Evolutionary conservation across 2,888 invertebrate species (phyloP).

Genomic region (Drosophila lacicola): DNA sequence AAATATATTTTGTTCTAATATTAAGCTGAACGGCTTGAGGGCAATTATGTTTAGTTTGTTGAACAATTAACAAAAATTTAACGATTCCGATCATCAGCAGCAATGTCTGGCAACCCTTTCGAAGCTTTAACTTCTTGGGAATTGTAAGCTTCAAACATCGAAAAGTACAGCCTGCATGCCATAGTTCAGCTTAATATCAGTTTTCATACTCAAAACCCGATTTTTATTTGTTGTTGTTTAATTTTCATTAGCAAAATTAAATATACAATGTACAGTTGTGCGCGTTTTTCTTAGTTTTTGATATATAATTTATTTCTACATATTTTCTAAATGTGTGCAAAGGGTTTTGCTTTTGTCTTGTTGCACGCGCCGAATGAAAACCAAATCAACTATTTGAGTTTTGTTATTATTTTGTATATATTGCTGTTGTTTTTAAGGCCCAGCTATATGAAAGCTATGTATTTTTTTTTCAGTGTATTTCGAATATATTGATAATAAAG

Average conservation of each 20-base stretch:
- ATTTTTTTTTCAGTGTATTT: conserved; percentile 21
- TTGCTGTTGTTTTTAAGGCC: conserved; percentile 21
- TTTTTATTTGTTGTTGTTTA: conserved; percentile 21
- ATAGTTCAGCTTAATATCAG: no score
- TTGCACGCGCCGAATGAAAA: conserved; percentile 85
- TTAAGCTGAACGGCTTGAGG: not conserved
- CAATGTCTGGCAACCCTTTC: no score
- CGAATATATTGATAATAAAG: conserved; percentile 33
- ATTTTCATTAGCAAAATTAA: conserved; percentile 73
- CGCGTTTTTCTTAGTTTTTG: conserved; percentile 28
- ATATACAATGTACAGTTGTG: conserved; percentile 59
- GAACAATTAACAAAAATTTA: no score
- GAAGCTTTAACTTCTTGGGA: no score
- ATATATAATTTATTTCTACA: conserved; percentile 7
- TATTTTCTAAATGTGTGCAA: conserved; percentile 32
- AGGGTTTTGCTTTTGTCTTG: conserved; percentile 40
- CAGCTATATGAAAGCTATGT: conserved; percentile 41
- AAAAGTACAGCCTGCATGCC: no score
- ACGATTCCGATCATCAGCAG: no score
- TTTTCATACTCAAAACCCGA: no score
- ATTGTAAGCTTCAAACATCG: no score
- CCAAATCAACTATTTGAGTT: conserved; percentile 82
- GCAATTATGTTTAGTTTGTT: no score
- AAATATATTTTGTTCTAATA: not conserved
- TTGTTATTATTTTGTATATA: conserved; percentile 2